phyloP scores from a whole-genome alignment of 2,113 vertebrate genomes.

The Tricholaema leucomelas region DNA sequence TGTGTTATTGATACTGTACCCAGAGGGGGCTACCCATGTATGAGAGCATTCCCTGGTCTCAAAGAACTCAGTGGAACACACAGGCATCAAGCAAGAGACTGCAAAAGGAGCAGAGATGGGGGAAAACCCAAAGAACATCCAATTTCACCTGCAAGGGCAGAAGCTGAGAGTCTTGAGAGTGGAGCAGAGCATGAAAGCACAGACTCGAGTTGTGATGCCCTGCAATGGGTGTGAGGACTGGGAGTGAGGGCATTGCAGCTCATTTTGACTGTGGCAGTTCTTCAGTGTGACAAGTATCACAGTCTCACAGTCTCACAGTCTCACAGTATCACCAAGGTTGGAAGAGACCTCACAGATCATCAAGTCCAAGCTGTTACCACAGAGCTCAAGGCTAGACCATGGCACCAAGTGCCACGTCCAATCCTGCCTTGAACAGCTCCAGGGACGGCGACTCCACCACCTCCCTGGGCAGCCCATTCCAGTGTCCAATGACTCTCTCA shows the following conservation, averaged over 20 bases:
- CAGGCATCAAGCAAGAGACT: neutral
- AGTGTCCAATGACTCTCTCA: no score
- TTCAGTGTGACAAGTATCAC: neutral
- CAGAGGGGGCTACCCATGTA: no score
- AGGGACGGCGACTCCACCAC: no score
- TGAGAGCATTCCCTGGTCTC: no score
- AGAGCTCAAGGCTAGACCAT: no score
- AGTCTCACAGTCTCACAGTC: neutral
- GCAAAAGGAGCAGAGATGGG: neutral
- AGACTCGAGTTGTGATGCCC: neutral
- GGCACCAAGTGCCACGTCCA: no score
- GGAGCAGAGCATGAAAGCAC: neutral
- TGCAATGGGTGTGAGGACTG: fast-evolving
- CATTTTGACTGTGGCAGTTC: neutral
- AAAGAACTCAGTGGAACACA: no score
- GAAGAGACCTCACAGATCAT: no score
- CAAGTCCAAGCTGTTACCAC: no score
- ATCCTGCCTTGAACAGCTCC: no score
- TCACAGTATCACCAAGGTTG: neutral
- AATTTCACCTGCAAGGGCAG: neutral
- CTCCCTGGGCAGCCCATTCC: no score
- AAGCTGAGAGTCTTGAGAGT: neutral
- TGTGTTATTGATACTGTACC: no score
- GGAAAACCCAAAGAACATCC: neutral
- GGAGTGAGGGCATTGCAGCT: neutral